A percentile compares a stretch with the other conserved stretches of the same genome.
These are phyloP conservation scores for Chironomus tentans DNA, from an alignment of 2,888 invertebrate genomes.

Conservation along the genomic window DNA sequence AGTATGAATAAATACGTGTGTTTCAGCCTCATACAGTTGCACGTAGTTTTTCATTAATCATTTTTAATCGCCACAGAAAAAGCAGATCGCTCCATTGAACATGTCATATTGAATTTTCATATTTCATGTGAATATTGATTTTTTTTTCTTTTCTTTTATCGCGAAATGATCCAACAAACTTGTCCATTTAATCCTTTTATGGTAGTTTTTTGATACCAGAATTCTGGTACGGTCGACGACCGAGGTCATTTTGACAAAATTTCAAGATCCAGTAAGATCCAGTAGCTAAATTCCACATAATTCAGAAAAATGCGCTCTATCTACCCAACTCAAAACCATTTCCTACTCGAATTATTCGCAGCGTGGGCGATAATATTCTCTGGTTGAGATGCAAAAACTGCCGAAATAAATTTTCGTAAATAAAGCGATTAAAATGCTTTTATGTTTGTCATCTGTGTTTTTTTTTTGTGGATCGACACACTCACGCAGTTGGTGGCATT, in stretches of 20 bases:
- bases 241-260: no score
- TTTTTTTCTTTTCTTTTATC: background rate
- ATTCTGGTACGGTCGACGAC: background rate
- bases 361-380: no score
- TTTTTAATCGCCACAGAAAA: background rate
- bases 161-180: background rate
- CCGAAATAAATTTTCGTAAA: background rate
- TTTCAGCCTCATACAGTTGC: no score
- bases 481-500: background rate
- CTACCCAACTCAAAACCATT: background rate
- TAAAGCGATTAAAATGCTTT: background rate
- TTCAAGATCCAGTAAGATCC: no score
- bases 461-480: no score
- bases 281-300: no score
- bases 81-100: background rate
- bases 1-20: background rate
- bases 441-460: background rate
- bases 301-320: background rate
- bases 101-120: background rate
- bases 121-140: background rate
- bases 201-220: background rate
- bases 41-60: background rate
- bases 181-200: background rate
- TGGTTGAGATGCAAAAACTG: no score
- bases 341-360: no score